Evolutionary conservation across 2,888 invertebrate species (phyloP).

Genomic region (Cephus rjabovi): DNA sequence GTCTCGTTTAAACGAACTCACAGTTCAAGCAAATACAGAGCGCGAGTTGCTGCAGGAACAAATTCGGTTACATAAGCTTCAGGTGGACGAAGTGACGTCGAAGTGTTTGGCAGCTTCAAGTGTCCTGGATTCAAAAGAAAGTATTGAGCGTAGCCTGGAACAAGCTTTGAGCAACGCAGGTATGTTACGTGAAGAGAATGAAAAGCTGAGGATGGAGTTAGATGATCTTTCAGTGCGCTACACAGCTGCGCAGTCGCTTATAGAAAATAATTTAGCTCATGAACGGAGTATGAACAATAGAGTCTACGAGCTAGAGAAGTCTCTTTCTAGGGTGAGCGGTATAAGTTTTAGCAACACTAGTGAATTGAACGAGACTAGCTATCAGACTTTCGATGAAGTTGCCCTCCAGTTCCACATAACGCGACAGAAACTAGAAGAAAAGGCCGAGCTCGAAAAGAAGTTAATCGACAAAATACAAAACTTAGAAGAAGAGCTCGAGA

Average conservation of each 20-base stretch:
- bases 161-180: constrained; percentile 53
- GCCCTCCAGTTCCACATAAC: constrained; percentile 51
- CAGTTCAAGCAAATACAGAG: constrained; percentile 28
- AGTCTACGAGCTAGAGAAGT: constrained; percentile 52
- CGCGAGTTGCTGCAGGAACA: constrained; percentile 50
- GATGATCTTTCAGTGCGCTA: constrained; percentile 55
- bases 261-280: constrained; percentile 51
- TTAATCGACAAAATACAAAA: constrained; percentile 69
- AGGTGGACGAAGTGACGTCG: constrained; percentile 57
- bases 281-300: constrained; percentile 49
- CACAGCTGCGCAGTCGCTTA: constrained; percentile 50
- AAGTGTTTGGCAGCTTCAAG: constrained; percentile 55
- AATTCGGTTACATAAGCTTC: constrained; percentile 53
- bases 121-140: constrained; percentile 60
- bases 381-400: constrained; percentile 57
- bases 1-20: constrained; percentile 39
- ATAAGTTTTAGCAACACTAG: constrained; percentile 47
- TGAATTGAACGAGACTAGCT: constrained; percentile 57
- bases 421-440: constrained; percentile 56
- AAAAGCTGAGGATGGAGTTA: constrained; percentile 44
- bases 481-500: constrained; percentile 67
- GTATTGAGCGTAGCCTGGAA: constrained; percentile 60
- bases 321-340: constrained; percentile 52
- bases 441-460: constrained; percentile 66
- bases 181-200: constrained; percentile 51